phyloP scores from a whole-genome alignment of 1,140 invertebrate species.

The Tigriopus japonicus region DNA sequence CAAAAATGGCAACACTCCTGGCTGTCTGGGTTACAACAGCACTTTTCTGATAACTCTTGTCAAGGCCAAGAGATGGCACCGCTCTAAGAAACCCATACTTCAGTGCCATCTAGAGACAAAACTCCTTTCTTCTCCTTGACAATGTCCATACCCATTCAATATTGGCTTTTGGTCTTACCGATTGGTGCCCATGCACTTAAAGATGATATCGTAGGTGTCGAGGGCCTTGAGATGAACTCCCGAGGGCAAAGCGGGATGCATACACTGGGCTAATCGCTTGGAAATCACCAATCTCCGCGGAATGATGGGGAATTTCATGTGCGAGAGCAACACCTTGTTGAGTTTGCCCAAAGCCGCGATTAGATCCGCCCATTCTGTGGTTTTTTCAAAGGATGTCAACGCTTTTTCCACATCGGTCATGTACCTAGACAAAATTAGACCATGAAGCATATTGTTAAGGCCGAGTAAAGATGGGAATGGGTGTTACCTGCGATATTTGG shows the following conservation, averaged over 20 bases:
- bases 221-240: slow-evolving; percentile 83
- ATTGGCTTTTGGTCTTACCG: slow-evolving; percentile 26
- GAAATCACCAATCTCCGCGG: slow-evolving; percentile 74
- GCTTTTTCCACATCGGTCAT: slow-evolving; percentile 68
- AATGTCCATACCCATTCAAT: too few relatives aligned
- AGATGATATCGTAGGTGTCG: slow-evolving; percentile 83
- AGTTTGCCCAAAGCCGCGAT: slow-evolving; percentile 79
- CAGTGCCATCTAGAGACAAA: too few relatives aligned
- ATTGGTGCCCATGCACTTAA: slow-evolving; percentile 69
- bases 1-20: too few relatives aligned
- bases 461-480: background rate
- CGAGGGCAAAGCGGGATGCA: slow-evolving; percentile 74
- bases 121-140: too few relatives aligned
- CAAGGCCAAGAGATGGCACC: too few relatives aligned
- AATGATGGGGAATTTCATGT: slow-evolving; percentile 71
- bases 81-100: too few relatives aligned
- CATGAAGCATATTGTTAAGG: background rate
- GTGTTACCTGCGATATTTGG: slow-evolving; percentile 37
- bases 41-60: too few relatives aligned
- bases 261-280: slow-evolving; percentile 80
- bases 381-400: slow-evolving; percentile 77
- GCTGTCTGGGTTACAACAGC: too few relatives aligned
- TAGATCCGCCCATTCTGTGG: slow-evolving; percentile 86
- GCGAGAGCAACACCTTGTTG: slow-evolving; percentile 53
- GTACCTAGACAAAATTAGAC: too few relatives aligned